Evolutionary conservation across 1,140 invertebrate genomes (phyloP).

Genomic region (Lepidurus arcticus): DNA sequence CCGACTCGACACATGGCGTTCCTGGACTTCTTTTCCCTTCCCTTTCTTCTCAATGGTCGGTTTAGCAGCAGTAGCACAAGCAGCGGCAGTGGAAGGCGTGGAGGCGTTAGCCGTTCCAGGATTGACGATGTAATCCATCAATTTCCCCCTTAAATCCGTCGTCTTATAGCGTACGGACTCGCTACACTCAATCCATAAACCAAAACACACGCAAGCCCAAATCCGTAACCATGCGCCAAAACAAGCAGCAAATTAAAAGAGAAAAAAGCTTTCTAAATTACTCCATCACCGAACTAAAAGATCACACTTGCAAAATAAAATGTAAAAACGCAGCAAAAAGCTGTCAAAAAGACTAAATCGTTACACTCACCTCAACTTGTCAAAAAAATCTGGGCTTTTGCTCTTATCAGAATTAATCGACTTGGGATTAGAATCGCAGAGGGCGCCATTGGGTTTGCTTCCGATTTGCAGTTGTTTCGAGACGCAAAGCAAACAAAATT

Average conservation of each 20-base stretch:
- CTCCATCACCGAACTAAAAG: background rate
- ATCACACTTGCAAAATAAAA: conserved; percentile 21
- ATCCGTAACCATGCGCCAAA: background rate
- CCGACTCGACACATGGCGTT: conserved; percentile 67
- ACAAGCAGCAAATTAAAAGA: conserved; percentile 9
- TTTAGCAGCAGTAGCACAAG: conserved; percentile 32
- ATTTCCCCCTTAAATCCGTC: conserved; percentile 83
- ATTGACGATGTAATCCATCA: conserved; percentile 91
- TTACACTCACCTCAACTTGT: background rate
- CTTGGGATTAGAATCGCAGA: background rate
- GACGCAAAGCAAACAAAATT: conserved; percentile 42
- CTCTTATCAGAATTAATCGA: background rate
- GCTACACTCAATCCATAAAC: background rate
- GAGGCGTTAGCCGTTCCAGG: conserved; percentile 53
- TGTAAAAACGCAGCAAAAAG: background rate
- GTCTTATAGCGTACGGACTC: conserved; percentile 55
- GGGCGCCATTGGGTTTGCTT: background rate
- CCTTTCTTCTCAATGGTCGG: conserved; percentile 37
- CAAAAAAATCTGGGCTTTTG: background rate
- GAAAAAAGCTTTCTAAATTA: conserved; percentile 24
- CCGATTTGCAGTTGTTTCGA: conserved; percentile 15
- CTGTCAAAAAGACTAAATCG: background rate
- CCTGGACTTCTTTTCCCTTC: conserved; percentile 38
- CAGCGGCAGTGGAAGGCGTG: conserved; percentile 45
- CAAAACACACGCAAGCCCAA: background rate